Evolutionary conservation across 2,888 invertebrate genomes (phyloP), one percentile per base, ranked within the genome.

Genomic region (Brachynemurus nebulosus): DNA sequence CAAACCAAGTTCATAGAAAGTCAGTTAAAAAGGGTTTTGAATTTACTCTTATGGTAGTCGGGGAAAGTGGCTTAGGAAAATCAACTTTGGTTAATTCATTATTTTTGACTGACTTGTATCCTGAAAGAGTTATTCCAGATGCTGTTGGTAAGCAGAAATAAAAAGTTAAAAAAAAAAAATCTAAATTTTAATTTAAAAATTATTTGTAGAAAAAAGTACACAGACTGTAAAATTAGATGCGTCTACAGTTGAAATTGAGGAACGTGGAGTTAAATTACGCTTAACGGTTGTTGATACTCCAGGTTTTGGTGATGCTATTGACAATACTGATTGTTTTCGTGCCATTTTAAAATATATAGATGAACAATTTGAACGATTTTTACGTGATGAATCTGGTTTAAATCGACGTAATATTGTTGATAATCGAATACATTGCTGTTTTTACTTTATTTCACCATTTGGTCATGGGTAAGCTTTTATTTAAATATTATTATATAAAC

Each of bases 11-110:
- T 19, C 93, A 96, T 64, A 73, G 95, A 50, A 96, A 96, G 66
- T 93, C 92, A 1, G 95, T 95, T 43, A 96, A 96, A 65, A 95
- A 93, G 61, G 95, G 95, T 17, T 96, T 96, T 61, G 95, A 95
- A 67, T 96, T 96, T 62, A 95, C 95, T 1, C 68, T 96, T 9
- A 95, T 96, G 95, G 93, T 96, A 44, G 93, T 90, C 7, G 90
- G 91, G 27, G 76, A 80, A 61, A 82, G 82, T 53, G 92, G 95
- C 0, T 69, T 95, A 30, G 96, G 96, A 25, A 96, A 96, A 68
- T 93, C 93, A 0, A 96, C 96, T 0, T 70, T 96, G 39, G 91
- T 96, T 40, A 95, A 95, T 65, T 92, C 92, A 48, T 70, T 96
- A 45, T 96, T 96, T 63, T 69, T 93, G 46, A 93, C 92, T 33